Base-by-base conservation (phyloP, 2,113 vertebrate genomes). In the Pangasianodon hypophthalmus region DNA sequence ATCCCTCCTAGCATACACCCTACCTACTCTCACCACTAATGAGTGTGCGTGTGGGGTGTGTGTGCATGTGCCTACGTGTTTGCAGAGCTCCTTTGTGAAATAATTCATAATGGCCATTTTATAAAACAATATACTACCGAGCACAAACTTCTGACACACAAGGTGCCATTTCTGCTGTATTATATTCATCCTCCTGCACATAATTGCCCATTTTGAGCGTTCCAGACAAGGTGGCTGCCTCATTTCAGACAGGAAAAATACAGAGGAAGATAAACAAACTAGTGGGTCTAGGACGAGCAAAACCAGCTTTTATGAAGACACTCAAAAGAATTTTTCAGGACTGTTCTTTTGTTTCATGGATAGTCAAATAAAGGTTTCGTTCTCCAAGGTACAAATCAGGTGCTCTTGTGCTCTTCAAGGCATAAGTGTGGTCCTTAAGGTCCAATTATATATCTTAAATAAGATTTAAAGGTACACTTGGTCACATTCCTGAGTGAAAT, bases 41-140 rank as follows among this genome's bases (percentile, higher is more conserved):
- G 73, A 32, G 87, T n/a, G 85, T 81, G 69, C 50, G 16, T 60
- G 67, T 75, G 79, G 52, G 54, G 90, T 29, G 60, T 54, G 64
- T 54, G 32, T 58, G 77, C 44, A 44, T 26, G 54, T 37, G 54
- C 48, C 13, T 19, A n/a, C 80, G 88, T 64, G 44, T 85, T 79
- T 79, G 26, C 67, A 64, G 79, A 62, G 67, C 21, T n/a, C 46
- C 32, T 82, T 41, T 71, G 87, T 56, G 48, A 83, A 83, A 52
- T 84, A 69, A 84, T 56, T 56, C 52, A 56, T 50, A 88, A 88
- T 56, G 77, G 16, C 24, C 24, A 14, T 69, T 88, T 88, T 82
- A 82, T 69, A 37, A 48, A 83, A 88, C 48, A 83, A 83, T 88
- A 69, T 69, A 62, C 60, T 32, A 83, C 79, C 69, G 46, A 88